These are phyloP conservation scores for Gila robusta DNA, from an alignment of 2,797 vertebrate species.

Conservation along the genomic window DNA sequence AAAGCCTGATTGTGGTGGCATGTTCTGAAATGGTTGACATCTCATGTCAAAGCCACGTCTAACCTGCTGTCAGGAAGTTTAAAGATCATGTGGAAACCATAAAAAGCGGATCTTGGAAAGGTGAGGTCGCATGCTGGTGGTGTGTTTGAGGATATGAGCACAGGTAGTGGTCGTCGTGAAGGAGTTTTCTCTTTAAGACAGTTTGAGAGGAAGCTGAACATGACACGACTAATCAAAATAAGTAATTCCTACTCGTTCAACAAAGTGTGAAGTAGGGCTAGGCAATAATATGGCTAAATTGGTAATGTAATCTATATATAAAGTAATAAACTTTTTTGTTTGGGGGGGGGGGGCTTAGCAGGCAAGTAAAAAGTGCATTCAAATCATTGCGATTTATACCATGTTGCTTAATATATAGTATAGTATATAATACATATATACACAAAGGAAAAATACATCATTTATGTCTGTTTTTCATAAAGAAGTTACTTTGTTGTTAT, in stretches of 20 bases:
- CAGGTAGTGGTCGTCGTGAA: constrained; percentile 60
- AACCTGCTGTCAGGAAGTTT: constrained; percentile 55
- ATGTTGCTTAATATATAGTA: neutral
- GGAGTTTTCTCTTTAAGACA: constrained; percentile 33
- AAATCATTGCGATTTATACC: neutral
- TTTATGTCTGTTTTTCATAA: neutral
- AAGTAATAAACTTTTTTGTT: neutral
- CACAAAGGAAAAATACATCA: neutral
- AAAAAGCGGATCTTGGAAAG: constrained; percentile 69
- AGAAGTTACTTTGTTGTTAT: neutral
- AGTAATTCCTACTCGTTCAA: neutral
- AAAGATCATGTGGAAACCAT: constrained; percentile 67
- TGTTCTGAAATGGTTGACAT: constrained; percentile 44
- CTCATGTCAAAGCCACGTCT: constrained; percentile 49
- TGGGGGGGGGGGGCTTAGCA: too few species aligned
- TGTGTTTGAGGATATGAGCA: constrained; percentile 66
- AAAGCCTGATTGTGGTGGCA: neutral
- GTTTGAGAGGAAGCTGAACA: constrained; percentile 40
- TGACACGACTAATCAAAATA: constrained; percentile 19
- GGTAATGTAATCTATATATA: neutral
- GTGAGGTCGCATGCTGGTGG: constrained; percentile 57
- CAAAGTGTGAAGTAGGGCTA: neutral
- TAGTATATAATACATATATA: neutral
- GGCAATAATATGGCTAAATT: neutral
- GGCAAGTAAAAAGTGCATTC: neutral